A percentile compares a stretch with the other conserved stretches of the same genome.
These are phyloP conservation scores for Syrmaticus mikado DNA, from an alignment of 2,113 vertebrate genomes.

Conservation along the genomic window DNA sequence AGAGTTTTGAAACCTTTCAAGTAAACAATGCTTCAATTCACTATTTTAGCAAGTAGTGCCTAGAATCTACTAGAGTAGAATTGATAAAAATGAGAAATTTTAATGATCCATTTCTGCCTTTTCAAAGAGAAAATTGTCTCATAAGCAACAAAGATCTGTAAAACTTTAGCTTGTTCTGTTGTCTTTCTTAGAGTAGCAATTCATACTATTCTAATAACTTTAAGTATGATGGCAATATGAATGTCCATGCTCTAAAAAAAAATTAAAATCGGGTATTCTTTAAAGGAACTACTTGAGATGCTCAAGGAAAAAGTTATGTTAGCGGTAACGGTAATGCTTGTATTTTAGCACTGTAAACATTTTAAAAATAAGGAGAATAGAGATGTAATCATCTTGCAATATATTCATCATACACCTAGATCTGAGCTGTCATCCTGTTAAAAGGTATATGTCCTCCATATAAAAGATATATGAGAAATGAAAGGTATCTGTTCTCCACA, in stretches of 20 bases:
- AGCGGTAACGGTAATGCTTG: not conserved
- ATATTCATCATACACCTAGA: not conserved
- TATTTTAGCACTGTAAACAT: not conserved
- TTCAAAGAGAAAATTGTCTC: not conserved
- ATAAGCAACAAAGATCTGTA: not conserved
- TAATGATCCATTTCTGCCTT: not conserved
- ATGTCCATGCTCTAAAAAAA: not conserved
- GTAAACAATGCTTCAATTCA: not conserved
- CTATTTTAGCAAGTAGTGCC: not conserved
- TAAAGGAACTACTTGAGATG: not conserved
- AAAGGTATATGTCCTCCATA: rapidly evolving
- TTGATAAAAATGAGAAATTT: not conserved
- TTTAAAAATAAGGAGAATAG: not conserved
- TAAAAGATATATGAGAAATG: not conserved
- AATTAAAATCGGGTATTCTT: not conserved
- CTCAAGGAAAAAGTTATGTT: not conserved
- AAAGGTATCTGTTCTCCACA: rapidly evolving
- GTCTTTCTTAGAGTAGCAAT: not conserved
- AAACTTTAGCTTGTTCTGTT: not conserved
- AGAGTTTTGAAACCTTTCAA: not conserved
- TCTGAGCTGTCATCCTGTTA: not conserved
- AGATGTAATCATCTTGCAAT: not conserved
- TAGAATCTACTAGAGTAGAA: no score
- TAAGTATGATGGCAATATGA: not conserved
- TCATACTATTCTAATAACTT: not conserved